phyloP scores from a whole-genome alignment of 2,113 vertebrate genomes.

The Ageneiosus marmoratus region DNA sequence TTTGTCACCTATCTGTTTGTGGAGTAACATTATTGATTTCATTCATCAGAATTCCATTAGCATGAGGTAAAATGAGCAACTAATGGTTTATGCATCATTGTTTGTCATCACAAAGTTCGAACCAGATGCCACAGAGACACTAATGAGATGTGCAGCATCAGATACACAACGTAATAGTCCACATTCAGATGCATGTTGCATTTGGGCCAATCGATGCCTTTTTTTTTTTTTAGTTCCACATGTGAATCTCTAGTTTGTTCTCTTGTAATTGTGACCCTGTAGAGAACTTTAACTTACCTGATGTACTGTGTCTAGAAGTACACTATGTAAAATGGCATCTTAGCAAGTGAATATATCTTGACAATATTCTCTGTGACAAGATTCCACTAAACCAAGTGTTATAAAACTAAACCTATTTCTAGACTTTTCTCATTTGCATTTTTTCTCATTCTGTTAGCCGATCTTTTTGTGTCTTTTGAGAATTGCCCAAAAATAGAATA shows the following conservation, averaged over 20 bases:
- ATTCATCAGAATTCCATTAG: not conserved
- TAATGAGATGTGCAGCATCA: not conserved
- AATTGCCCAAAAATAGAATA: not conserved
- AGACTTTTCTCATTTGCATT: not conserved
- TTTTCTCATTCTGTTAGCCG: not conserved
- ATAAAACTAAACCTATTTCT: not conserved
- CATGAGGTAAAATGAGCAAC: not conserved
- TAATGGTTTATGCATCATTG: conserved; percentile 1
- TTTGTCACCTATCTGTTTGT: not conserved
- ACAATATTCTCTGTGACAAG: not conserved
- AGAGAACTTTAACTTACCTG: too few relatives aligned
- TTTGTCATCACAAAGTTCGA: not conserved
- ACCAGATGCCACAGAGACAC: not conserved
- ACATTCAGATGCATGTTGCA: not conserved
- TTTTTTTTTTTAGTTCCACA: not conserved
- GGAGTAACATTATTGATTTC: not conserved
- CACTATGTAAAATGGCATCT: too few relatives aligned
- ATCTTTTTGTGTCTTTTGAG: not conserved
- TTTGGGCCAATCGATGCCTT: not conserved
- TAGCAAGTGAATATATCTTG: not conserved
- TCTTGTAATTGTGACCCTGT: too few relatives aligned
- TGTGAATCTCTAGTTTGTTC: not conserved
- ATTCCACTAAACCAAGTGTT: not conserved
- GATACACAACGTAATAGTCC: not conserved
- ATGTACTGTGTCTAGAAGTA: too few relatives aligned